phyloP scores from a whole-genome alignment of 2,797 vertebrate genomes.

The Arnoldichthys spilopterus region DNA sequence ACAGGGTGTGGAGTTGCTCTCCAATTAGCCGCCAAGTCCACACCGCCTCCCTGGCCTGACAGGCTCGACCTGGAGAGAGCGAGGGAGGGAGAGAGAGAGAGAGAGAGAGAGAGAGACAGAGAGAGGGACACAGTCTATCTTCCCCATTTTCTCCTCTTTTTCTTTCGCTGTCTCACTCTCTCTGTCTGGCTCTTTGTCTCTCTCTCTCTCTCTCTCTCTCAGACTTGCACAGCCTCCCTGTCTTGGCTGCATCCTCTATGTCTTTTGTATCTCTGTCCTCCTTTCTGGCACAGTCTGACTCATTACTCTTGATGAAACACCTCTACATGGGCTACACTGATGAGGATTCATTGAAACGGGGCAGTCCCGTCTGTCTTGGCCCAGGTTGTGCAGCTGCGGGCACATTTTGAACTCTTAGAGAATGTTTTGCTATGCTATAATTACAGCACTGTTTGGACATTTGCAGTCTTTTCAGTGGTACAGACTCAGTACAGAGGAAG shows the following conservation, averaged over 20 bases:
- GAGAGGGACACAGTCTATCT: constrained; percentile 47
- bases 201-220: constrained; percentile 27
- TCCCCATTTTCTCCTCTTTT: constrained; percentile 42
- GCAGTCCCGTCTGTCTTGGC: constrained; percentile 69
- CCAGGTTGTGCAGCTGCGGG: constrained; percentile 71
- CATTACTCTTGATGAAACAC: constrained; percentile 74
- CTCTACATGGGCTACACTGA: constrained; percentile 76
- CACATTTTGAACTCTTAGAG: too few species aligned
- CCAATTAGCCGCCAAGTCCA: constrained; percentile 82
- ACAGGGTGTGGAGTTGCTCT: constrained; percentile 82
- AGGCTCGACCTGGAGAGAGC: constrained; percentile 64
- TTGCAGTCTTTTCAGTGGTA: too few species aligned
- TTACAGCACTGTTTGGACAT: too few species aligned
- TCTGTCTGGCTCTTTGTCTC: constrained; percentile 40
- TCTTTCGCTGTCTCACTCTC: constrained; percentile 44
- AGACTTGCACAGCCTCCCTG: constrained; percentile 26
- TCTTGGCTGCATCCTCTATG: constrained; percentile 57
- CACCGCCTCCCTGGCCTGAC: constrained; percentile 71
- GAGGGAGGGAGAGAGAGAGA: constrained; percentile 29
- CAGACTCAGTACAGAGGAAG: too few species aligned
- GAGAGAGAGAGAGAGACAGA: constrained; percentile 32
- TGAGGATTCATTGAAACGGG: constrained; percentile 70
- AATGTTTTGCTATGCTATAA: too few species aligned
- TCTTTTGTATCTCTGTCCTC: constrained; percentile 31
- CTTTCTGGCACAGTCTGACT: constrained; percentile 51